Percentiles rank a stretch among this genome's conserved stretches.
Evolutionary conservation across 2,113 vertebrate genomes (phyloP).

Genomic region (Poeciliopsis turrubarensis): DNA sequence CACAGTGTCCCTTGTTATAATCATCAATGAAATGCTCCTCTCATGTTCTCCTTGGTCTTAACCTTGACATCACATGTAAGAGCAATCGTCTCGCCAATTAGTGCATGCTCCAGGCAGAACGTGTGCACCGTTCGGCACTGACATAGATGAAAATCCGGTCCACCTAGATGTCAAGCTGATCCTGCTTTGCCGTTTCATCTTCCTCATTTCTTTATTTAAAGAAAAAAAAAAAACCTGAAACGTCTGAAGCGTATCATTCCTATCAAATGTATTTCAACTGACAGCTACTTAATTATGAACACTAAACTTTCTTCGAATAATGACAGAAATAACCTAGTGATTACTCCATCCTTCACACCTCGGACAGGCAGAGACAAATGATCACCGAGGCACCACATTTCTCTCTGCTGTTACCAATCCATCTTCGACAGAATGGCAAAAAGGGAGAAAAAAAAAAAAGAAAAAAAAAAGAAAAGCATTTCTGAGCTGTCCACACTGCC

Average conservation of each 20-base stretch:
- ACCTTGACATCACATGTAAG: conserved; percentile 54
- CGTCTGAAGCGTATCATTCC: conserved; percentile 1
- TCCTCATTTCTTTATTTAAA: neutral
- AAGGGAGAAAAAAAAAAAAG: no score
- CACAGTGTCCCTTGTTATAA: conserved; percentile 33
- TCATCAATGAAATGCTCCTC: conserved; percentile 53
- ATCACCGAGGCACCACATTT: conserved; percentile 37
- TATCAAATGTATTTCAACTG: conserved; percentile 1
- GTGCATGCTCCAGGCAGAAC: conserved; percentile 35
- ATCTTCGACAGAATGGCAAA: conserved; percentile 63
- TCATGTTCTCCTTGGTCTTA: conserved; percentile 48
- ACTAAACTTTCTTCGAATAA: conserved; percentile 38
- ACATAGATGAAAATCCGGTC: conserved; percentile 24
- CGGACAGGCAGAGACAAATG: conserved; percentile 58
- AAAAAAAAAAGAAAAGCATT: conserved; percentile 23
- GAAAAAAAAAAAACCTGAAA: conserved; percentile 17
- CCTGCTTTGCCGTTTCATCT: neutral
- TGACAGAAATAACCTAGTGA: conserved; percentile 49
- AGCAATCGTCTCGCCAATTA: conserved; percentile 54
- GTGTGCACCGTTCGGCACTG: conserved; percentile 44
- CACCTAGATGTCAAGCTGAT: neutral
- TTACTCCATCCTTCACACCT: conserved; percentile 47
- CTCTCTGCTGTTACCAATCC: conserved; percentile 56
- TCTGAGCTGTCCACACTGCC: conserved; percentile 49
- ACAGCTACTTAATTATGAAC: conserved; percentile 26